A percentile compares a stretch with the other conserved stretches of the same genome.
phyloP scores from a whole-genome alignment of 2,113 vertebrate genomes.

The Centrocercus urophasianus region DNA sequence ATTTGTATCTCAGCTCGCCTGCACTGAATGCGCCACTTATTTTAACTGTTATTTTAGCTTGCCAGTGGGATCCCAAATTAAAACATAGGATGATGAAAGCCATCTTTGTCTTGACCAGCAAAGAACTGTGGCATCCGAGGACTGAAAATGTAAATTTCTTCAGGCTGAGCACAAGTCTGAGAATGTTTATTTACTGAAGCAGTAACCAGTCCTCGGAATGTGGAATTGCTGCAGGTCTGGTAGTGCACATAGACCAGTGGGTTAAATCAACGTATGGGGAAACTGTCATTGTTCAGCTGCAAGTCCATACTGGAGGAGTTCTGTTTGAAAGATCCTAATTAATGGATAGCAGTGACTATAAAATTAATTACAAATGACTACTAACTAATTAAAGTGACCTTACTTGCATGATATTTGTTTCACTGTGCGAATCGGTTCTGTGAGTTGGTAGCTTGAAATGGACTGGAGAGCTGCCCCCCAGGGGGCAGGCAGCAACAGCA shows the following conservation, averaged over 20 bases:
- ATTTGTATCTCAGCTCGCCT: background rate
- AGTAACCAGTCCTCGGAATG: background rate
- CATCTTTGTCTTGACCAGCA: slow-evolving; percentile 5
- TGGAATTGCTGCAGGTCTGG: background rate
- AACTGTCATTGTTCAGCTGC: background rate
- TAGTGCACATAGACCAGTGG: background rate
- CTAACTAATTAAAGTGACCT: background rate
- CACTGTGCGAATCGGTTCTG: background rate
- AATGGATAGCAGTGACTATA: background rate
- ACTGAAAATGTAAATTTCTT: slow-evolving; percentile 48
- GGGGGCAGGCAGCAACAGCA: background rate
- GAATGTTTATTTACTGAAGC: slow-evolving; percentile 29
- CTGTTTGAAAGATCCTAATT: background rate
- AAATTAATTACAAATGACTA: background rate
- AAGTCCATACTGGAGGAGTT: background rate
- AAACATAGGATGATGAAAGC: background rate
- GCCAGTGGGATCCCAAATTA: background rate
- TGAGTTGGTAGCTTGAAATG: background rate
- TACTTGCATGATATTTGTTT: background rate
- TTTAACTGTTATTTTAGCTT: slow-evolving; percentile 24
- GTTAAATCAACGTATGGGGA: background rate
- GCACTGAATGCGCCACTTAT: background rate
- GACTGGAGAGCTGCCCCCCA: fast-evolving
- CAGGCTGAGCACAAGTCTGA: slow-evolving; percentile 31
- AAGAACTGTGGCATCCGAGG: background rate